Base-by-base conservation (phyloP, 2,113 vertebrate species). In the Anoura caudifer region DNA sequence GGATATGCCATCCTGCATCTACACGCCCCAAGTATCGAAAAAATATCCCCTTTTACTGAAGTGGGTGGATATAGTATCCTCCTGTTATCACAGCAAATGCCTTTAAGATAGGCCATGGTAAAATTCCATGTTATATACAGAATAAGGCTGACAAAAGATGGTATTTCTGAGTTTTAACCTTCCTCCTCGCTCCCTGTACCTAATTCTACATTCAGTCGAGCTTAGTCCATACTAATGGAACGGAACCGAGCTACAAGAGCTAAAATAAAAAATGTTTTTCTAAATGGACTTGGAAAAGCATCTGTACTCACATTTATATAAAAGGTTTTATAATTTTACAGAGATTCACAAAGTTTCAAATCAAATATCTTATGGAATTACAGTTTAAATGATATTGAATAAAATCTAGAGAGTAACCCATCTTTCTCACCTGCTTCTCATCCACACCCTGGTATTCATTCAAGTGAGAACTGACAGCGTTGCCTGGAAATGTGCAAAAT, bases 311-410 rank as follows among this genome's bases (percentile, higher is more conserved):
- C 1, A 61, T 69, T 82, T 95, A 82, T 47, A 82, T 59, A 52
- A 26, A 11, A 81, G 1, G 1, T 50, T 47, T 89, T 56, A 45
- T 69, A 20, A 77, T 7, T 24, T 59, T 36, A n/a, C 50, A 92
- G 20, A 92, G 22, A 87, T 61, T 41, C n/a, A 31, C 31, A 52
- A 77, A 50, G 17, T 41, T 95, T 86, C 45, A 52, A 85, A 36
- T 63, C 45, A 76, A 84, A 45, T 75, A 61, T 28, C 84, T 70
- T 84, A 33, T 38, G 15, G 1, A 65, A 10, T 79, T 80, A 38
- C 15, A 90, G 26, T 70, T 86, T 24, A 52, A 75, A 95, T 80
- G 9, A 65, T 11, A 50, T 43, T 24, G 2, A 38, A 26, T 63
- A 38, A 73, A 91, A 80, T 80, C 13, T 43, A 61, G 33, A 56